Base-by-base conservation (phyloP, 2,888 invertebrate species). In the Erebia aethiops region DNA sequence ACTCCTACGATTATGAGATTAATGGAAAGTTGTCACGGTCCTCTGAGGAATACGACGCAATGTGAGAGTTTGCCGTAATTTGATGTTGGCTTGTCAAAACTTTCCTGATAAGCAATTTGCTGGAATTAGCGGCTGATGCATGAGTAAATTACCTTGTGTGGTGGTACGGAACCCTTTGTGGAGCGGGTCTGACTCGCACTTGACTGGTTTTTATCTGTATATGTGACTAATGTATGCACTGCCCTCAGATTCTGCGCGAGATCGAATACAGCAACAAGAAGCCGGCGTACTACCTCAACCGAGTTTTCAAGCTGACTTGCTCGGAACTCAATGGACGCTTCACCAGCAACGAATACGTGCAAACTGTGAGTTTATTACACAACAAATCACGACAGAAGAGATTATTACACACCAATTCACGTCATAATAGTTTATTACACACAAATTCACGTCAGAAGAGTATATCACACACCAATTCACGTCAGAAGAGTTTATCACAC, bases 211-310 rank as follows among this genome's bases (percentile, higher is more conserved):
- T 21, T 21, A 21, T 21, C 21, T 21, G 21, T 21, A 21, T 21
- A 21, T 21, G 54, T 18, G 35, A 35, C 35, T 35, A 1, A 35
- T 35, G 7, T 11, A 41, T 43, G n/a, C 35, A 0, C 10, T 63
- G 49, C 46, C 57, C 11, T 0, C 91, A 93, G 93, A 91, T 95
- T 60, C 93, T 98, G 64, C 95, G 96, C 46, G 96, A 97, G 82
- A 96, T 98, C 75, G 96, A 97, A 79, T 99, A 99, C 93, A 98
- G 98, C 86, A 99, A 99, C 94, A 97, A 97, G 82, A 98, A 99
- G 85, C 99, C 99, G 3, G 98, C 98, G 11, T 98, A 98, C 88
- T 98, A 98, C 87, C 94, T 99, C 77, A 98, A 98, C 92, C 95
- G 99, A 75, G 98, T 98, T 35, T 99, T 99, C 94, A 98, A 98